These are phyloP conservation scores for Kryphioiulus occultus DNA, from an alignment of 2,888 invertebrate species.

Conservation along the genomic window DNA sequence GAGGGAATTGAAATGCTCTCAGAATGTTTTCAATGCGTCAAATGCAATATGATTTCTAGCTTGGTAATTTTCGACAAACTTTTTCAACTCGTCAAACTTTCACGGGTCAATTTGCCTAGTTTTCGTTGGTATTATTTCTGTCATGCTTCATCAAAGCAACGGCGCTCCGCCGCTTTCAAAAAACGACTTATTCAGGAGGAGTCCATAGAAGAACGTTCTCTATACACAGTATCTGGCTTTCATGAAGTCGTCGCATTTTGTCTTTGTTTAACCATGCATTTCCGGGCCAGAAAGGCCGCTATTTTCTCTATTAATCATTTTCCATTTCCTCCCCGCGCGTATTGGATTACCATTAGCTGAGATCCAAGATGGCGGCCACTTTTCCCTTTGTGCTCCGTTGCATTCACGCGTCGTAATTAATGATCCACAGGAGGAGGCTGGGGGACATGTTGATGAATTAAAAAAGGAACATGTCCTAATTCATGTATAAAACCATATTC, in stretches of 20 bases:
- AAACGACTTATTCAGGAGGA: not conserved
- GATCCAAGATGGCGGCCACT: not conserved
- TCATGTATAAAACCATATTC: not conserved
- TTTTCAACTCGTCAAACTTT: not conserved
- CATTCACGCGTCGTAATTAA: not conserved
- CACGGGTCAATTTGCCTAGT: not conserved
- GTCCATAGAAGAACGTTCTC: not conserved
- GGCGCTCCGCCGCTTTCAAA: not conserved
- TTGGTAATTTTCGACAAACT: no score
- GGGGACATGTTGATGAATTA: slow-evolving; percentile 5
- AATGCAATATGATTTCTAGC: no score
- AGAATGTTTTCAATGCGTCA: no score
- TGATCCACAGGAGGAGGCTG: not conserved
- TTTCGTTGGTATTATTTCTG: not conserved
- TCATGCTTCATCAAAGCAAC: not conserved
- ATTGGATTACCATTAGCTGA: not conserved
- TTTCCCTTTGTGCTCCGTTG: not conserved
- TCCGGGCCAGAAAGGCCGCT: not conserved
- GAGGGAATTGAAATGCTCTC: no score
- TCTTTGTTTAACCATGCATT: slow-evolving; percentile 5
- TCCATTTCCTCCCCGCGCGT: slow-evolving; percentile 4
- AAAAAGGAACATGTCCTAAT: not conserved
- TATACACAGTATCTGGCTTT: not conserved
- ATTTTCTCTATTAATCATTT: slow-evolving; percentile 5
- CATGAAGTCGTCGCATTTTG: not conserved